These are phyloP conservation scores for Pantala flavescens DNA, from an alignment of 1,140 invertebrate species.

Conservation along the genomic window DNA sequence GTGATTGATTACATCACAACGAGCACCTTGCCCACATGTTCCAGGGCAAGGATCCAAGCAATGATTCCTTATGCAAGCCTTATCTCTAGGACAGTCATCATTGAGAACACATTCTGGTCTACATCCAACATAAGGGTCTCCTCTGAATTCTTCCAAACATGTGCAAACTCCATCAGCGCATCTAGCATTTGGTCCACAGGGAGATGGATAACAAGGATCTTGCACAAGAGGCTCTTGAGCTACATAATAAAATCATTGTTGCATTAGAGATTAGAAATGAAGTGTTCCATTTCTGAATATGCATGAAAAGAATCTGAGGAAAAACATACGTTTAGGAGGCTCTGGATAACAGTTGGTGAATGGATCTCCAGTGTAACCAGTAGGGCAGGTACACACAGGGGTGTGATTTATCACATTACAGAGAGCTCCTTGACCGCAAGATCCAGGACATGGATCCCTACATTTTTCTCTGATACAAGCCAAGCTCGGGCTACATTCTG, in stretches of 20 bases:
- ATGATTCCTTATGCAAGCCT: conserved; percentile 30
- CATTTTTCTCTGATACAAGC: conserved; percentile 36
- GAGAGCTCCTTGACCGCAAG: conserved; percentile 36
- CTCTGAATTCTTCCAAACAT: conserved; percentile 30
- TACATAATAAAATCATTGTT: conserved; percentile 11
- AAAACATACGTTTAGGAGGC: conserved; percentile 34
- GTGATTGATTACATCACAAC: conserved; percentile 28
- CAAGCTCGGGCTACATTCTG: conserved; percentile 33
- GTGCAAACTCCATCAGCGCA: conserved; percentile 27
- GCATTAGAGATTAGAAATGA: neutral
- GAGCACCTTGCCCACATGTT: conserved; percentile 28
- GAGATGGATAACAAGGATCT: conserved; percentile 28
- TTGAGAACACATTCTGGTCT: conserved; percentile 27
- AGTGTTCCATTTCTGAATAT: neutral
- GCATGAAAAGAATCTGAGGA: neutral
- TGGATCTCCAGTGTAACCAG: conserved; percentile 42
- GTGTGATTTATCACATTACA: conserved; percentile 41
- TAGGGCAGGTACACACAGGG: conserved; percentile 37
- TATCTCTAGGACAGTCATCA: conserved; percentile 29
- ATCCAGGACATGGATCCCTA: conserved; percentile 34
- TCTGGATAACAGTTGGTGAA: conserved; percentile 35
- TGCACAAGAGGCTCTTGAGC: conserved; percentile 22
- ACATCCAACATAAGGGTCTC: conserved; percentile 34
- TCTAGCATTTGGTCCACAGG: conserved; percentile 34
- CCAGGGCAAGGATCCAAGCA: conserved; percentile 32